Base-by-base conservation (phyloP, 2,797 vertebrate genomes). In the Antennarius maculatus region DNA sequence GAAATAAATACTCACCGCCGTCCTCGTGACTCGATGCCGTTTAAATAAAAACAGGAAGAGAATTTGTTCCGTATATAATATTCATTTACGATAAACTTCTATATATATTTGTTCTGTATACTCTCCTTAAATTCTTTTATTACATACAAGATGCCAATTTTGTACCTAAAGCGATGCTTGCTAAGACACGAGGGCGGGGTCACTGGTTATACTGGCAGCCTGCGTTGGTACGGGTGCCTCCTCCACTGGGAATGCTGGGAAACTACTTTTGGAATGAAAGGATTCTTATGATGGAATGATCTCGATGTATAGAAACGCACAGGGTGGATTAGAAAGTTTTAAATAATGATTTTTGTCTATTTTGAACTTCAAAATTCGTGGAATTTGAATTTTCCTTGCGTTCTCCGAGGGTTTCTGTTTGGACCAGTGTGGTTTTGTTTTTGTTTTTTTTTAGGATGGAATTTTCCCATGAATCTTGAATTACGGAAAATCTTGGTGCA, bases 111-210 rank as follows among this genome's bases (percentile, higher is more conserved):
- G 74, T 85, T 89, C 74, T 85, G 88, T 92, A 92, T 88, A 90
- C 84, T 92, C 82, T 91, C 86, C 89, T 84, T 91, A 91, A 85
- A 91, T 84, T 92, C 69, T 89, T 89, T 89, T 83, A 90, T 86
- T 92, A 91, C 90, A 90, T 88, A 92, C 90, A 91, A 82, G 86
- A 93, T 89, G 88, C 90, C 92, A 90, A 85, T 87, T 84, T 88
- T 23, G 90, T 92, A 93, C 91, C 91, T 90, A 82, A 85, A 92
- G 88, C 89, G 73, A 89, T 83, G 88, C 78, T 81, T 83, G 88
- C 78, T 81, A 84, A 86, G 76, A 90, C 79, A 84, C 76, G 31
- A 76, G 79, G 89, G 87, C 23, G 80, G 77, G 80, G 77, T 76
- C 81, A 79, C 80, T 85, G 88, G 86, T 91, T 88, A 88, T 68